phyloP scores from a whole-genome alignment of 2,113 vertebrate species.

The Lasiurus cinereus region DNA sequence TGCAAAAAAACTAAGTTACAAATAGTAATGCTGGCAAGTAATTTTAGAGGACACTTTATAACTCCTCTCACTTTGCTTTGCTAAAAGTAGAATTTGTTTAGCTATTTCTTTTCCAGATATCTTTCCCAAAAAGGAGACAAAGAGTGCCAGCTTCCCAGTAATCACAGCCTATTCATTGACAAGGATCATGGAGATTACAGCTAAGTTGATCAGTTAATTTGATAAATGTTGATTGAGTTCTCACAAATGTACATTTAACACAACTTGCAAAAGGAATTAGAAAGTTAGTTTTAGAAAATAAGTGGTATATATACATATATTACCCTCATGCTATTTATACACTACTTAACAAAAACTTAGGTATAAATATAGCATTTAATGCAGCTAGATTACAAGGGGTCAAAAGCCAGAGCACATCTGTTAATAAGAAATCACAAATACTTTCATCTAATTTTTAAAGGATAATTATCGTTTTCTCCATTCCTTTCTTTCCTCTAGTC shows the following conservation, averaged over 20 bases:
- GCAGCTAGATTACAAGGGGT: neutral
- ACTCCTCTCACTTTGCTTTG: neutral
- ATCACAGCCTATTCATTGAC: neutral
- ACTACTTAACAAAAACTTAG: conserved; percentile 17
- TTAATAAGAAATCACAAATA: neutral
- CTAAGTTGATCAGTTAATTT: neutral
- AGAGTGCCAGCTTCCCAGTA: neutral
- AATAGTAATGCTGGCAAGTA: neutral
- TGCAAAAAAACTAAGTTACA: neutral
- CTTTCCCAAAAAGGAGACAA: neutral
- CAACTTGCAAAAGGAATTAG: neutral
- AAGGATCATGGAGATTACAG: neutral
- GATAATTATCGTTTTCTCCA: neutral
- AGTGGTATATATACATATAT: neutral
- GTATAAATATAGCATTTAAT: neutral
- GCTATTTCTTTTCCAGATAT: neutral
- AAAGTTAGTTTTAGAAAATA: conserved; percentile 20
- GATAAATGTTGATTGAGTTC: neutral
- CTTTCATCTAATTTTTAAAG: conserved; percentile 32
- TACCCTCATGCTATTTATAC: neutral
- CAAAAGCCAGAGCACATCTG: neutral
- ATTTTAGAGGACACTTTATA: neutral
- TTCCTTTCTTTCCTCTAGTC: neutral
- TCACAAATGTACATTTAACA: neutral
- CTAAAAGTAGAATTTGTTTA: neutral